These are phyloP conservation scores for Ardeotis arabs DNA, from an alignment of 2,113 vertebrate genomes.

Conservation along the genomic window DNA sequence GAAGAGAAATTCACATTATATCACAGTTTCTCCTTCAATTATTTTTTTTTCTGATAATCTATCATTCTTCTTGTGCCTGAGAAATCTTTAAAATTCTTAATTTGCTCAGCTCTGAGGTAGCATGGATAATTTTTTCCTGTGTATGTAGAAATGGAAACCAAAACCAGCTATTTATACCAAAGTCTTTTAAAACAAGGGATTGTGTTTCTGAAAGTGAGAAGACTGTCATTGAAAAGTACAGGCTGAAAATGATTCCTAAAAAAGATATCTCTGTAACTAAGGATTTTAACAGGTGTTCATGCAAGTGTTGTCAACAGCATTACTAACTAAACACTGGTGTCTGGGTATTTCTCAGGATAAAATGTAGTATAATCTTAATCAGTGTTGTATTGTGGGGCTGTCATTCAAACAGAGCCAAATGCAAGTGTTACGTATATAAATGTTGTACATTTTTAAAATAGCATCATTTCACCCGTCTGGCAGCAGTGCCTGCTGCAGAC, in stretches of 20 bases:
- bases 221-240: background rate
- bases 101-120: background rate
- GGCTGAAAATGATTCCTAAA: background rate
- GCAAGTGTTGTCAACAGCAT: background rate
- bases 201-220: slow-evolving; percentile 10
- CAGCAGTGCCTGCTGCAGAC: background rate
- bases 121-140: background rate
- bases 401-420: background rate
- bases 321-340: background rate
- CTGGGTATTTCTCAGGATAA: background rate
- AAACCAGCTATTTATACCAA: background rate
- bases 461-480: background rate
- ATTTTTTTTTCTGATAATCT: background rate
- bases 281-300: background rate
- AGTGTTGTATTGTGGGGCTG: background rate
- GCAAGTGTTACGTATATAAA: background rate
- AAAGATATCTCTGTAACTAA: background rate
- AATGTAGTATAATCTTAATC: background rate
- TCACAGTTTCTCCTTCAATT: background rate
- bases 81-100: background rate
- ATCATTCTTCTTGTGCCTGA: background rate
- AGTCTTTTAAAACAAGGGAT: background rate
- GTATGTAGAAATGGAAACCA: background rate
- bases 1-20: background rate
- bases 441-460: background rate